phyloP scores from a whole-genome alignment of 2,888 invertebrate species.

The Crocallis elinguaria region DNA sequence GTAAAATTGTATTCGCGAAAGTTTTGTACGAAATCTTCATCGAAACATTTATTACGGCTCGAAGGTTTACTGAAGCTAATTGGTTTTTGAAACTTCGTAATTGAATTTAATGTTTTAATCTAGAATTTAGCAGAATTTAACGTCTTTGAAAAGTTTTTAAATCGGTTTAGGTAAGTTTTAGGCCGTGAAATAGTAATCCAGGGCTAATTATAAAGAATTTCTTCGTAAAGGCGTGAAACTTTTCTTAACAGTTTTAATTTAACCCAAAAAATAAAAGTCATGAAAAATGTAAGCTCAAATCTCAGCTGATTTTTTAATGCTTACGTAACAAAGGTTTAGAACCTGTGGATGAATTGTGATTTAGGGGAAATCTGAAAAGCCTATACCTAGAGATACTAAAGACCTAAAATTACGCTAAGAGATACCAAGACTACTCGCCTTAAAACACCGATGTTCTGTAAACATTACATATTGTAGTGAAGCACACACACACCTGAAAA shows the following conservation, averaged over 20 bases:
- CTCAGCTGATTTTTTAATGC: too few species aligned
- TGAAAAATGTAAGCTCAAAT: too few species aligned
- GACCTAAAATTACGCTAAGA: too few species aligned
- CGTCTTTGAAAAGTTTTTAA: constrained; percentile 32
- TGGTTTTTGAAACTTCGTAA: constrained; percentile 53
- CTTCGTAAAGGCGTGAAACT: background rate
- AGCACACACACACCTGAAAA: too few species aligned
- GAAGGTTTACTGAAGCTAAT: constrained; percentile 50
- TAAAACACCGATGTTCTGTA: too few species aligned
- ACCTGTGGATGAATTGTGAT: too few species aligned
- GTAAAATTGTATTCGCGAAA: constrained; percentile 38
- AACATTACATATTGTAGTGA: too few species aligned
- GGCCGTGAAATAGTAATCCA: background rate
- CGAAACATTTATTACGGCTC: constrained; percentile 49
- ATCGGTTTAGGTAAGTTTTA: constrained; percentile 16
- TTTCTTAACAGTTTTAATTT: background rate
- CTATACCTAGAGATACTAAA: too few species aligned
- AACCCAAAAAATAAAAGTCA: too few species aligned
- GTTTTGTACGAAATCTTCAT: constrained; percentile 44
- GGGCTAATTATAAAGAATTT: background rate
- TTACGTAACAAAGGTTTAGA: too few species aligned
- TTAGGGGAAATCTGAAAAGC: too few species aligned
- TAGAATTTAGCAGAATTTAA: constrained; percentile 38
- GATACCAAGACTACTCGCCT: too few species aligned
- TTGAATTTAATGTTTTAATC: constrained; percentile 47